phyloP scores from a whole-genome alignment of 2,888 invertebrate species.

The Adelognathus sp. region DNA sequence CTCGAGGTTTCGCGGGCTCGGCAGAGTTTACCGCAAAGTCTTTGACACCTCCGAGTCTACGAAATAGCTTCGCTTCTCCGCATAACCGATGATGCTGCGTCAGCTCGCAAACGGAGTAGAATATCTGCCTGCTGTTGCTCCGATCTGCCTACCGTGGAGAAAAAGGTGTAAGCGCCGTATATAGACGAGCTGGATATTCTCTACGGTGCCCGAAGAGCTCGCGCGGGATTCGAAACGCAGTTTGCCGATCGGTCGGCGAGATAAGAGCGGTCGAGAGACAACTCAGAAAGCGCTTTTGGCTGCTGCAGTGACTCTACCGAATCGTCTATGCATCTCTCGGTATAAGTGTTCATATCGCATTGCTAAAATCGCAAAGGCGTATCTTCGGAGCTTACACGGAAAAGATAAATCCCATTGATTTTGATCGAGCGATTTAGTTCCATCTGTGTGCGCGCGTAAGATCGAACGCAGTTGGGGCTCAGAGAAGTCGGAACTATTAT shows the following conservation, averaged over 20 bases:
- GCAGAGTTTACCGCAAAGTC: conserved; percentile 68
- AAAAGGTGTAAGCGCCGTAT: conserved; percentile 46
- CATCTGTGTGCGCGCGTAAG: background rate
- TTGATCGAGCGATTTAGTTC: background rate
- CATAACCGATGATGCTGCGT: background rate
- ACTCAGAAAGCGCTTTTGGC: conserved; percentile 25
- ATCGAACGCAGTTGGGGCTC: background rate
- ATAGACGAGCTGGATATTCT: conserved; percentile 47
- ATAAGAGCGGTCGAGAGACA: conserved; percentile 51
- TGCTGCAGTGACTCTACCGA: conserved; percentile 38
- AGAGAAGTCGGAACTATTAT: conserved; percentile 26
- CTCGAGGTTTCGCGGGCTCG: conserved; percentile 59
- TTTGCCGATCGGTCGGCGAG: conserved; percentile 57
- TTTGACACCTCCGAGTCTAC: conserved; percentile 70
- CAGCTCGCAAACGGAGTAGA: conserved; percentile 29
- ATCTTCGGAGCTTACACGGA: background rate
- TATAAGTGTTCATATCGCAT: background rate
- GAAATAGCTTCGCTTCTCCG: conserved; percentile 17
- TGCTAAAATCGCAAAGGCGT: background rate
- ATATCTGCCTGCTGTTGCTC: conserved; percentile 34
- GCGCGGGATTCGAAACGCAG: conserved; percentile 53
- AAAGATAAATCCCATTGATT: background rate
- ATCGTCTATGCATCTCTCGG: conserved; percentile 24
- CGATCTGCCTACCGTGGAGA: conserved; percentile 33
- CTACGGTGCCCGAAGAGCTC: conserved; percentile 39